Percentiles rank a stretch among this genome's conserved stretches.
These are phyloP conservation scores for Sandelia bainsii DNA, from an alignment of 2,797 vertebrate species.

Conservation along the genomic window DNA sequence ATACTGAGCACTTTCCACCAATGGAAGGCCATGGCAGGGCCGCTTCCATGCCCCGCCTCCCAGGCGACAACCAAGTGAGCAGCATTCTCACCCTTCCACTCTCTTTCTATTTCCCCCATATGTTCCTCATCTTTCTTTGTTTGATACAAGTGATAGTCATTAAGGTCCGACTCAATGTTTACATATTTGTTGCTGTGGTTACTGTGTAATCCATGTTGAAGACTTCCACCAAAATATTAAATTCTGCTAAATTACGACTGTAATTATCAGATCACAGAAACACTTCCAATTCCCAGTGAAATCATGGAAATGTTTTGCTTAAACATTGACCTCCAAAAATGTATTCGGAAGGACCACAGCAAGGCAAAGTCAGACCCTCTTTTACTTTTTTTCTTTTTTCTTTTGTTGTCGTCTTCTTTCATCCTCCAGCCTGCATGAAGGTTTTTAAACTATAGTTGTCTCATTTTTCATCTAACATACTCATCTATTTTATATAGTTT, in stretches of 20 bases:
- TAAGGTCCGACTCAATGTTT: constrained; percentile 62
- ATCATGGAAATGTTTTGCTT: constrained; percentile 51
- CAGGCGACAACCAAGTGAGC: constrained; percentile 98
- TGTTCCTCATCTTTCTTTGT: constrained; percentile 48
- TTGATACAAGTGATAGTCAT: constrained; percentile 30
- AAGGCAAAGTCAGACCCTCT: constrained; percentile 66
- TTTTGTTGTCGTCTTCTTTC: constrained; percentile 27
- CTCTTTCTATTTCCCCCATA: constrained; percentile 53
- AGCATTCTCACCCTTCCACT: constrained; percentile 86
- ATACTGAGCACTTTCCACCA: constrained; percentile 94
- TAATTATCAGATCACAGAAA: not conserved
- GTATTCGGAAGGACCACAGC: constrained; percentile 40
- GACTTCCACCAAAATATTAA: not conserved
- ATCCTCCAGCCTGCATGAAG: constrained; percentile 61
- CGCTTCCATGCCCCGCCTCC: constrained; percentile 96
- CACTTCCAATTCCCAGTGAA: not conserved
- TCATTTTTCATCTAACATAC: constrained; percentile 55
- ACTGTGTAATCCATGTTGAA: constrained; percentile 29
- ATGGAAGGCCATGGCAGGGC: constrained; percentile 95
- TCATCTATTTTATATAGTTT: constrained; percentile 60
- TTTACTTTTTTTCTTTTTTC: constrained; percentile 20
- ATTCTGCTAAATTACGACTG: not conserved
- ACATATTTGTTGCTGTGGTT: constrained; percentile 42
- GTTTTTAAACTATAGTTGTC: constrained; percentile 43
- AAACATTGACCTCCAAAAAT: constrained; percentile 33